Evolutionary conservation across 2,888 invertebrate species (phyloP), one percentile per base, ranked within the genome.

Genomic region (Ophioninae sp.): DNA sequence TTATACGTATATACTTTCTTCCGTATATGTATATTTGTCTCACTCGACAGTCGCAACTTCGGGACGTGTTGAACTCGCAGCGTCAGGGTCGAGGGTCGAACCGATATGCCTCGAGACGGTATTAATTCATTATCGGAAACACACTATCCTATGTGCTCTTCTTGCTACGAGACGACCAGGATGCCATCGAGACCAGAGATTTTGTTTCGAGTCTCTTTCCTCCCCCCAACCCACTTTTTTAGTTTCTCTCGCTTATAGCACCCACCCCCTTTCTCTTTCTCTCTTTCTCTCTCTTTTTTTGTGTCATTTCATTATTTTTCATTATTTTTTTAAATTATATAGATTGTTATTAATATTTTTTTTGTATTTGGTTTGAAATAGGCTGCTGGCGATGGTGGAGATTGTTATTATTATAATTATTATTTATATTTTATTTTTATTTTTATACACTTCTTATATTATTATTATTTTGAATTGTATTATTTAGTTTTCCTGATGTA

Each of bases 101-200:
- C 74, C 79, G 91, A 91, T 90, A 90, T 80, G 85, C 88, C 86
- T 86, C 84, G 85, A 74, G 83, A 81, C 81, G 69, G 84, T 87
- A 88, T 88, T 89, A 90, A 90, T 89, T 90, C 86, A 90, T 89
- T 91, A 91, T 91, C 91, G 83, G 82, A 81, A 82, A 86, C 71
- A 71, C 77, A 63, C 73, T 73, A 41, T 71, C 63, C 20, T 51
- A 51, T 61, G 30, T 44, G 58, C 68, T 68, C 39, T 68, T 44
- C 30, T 41, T 59, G 30, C 61, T 61, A n/a, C 61, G 51, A 63
- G 37, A 63, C 67, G 63, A 68, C 23, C 39, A 22, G 39, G 44
- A 71, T 65, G 65, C 78, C 73, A 69, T 13, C 6, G 37, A 65
- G 64, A 56, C 56, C 22, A 37, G 56, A 56, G 7, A 56, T 56